Evolutionary conservation across 2,797 vertebrate species (phyloP), one percentile per base, ranked within the genome.

Genomic region (Hippopotamyrus pictus): DNA sequence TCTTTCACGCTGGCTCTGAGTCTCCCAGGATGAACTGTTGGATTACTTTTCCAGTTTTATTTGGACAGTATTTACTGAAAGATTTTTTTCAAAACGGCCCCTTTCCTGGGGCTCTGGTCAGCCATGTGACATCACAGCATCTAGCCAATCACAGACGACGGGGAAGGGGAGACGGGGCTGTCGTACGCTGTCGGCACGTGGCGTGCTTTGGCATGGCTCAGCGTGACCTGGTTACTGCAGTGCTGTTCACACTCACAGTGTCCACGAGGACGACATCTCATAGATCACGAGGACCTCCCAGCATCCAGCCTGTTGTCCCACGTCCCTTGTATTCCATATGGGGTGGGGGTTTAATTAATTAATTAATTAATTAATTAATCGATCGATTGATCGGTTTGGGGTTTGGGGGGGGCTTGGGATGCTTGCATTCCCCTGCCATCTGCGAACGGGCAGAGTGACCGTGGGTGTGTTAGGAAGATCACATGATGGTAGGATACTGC

Each of bases 291-390:
- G 19, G 82, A 50, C 82, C 41, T 19, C 19, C 44, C 48, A 9
- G n/a, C 12, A 84, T 50, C 48, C 82, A 11, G 82, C 82, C 82
- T 50, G 82, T 83, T n/a, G 79, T 83, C 79, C 44, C 79, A 83
- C 2, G 17, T 83, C 7, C 37, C 37, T 82, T 6, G 22, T 46
- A 50, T 84, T 50, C 8, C 44, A 50, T 11, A 11, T 50, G 3
- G 3, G 44, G 7, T 12, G 79, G 7, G 11, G 79, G 25, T 69
- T 69, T n/a, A n/a, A n/a, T n/a, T n/a, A n/a, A n/a, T n/a, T n/a
- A n/a, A n/a, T n/a, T n/a, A n/a, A n/a, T n/a, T n/a, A n/a, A n/a
- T n/a, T n/a, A n/a, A n/a, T n/a, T n/a, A n/a, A n/a, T n/a, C n/a
- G n/a, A n/a, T n/a, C n/a, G n/a, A n/a, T n/a, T n/a, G n/a, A n/a